Percentiles rank a stretch among this genome's conserved stretches.
phyloP scores from a whole-genome alignment of 2,888 invertebrate species.

The Unio pictorum region DNA sequence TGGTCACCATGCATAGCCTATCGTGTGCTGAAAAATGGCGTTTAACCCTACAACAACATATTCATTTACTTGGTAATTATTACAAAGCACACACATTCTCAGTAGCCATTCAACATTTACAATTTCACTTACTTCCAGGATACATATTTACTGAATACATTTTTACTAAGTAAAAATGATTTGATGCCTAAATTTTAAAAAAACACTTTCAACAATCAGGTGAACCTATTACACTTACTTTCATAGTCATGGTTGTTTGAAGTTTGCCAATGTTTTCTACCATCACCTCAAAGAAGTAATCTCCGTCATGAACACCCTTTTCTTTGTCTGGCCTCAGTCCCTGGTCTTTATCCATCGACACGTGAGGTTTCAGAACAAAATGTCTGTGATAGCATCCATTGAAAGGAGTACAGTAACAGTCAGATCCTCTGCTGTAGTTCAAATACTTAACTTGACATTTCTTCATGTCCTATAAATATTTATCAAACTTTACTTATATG shows the following conservation, averaged over 20 bases:
- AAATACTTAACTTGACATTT: constrained; percentile 27
- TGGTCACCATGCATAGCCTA: too few relatives aligned
- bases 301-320: constrained; percentile 43
- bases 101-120: too few relatives aligned
- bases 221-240: constrained; percentile 15
- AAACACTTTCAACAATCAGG: neutral
- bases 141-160: too few relatives aligned
- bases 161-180: too few relatives aligned
- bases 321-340: constrained; percentile 28
- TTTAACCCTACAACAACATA: too few relatives aligned
- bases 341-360: constrained; percentile 8
- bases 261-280: constrained; percentile 45
- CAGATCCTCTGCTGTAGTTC: constrained; percentile 27
- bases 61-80: too few relatives aligned
- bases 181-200: neutral
- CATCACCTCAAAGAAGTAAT: constrained; percentile 46
- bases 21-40: too few relatives aligned
- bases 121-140: too few relatives aligned
- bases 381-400: constrained; percentile 43
- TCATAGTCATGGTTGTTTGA: constrained; percentile 17
- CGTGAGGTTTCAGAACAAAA: constrained; percentile 35
- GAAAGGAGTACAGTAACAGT: constrained; percentile 48
- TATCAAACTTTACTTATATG: too few relatives aligned
- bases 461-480: constrained; percentile 17
- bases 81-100: too few relatives aligned